A percentile compares a stretch with the other conserved stretches of the same genome.
These are phyloP conservation scores for Megathymus violae DNA, from an alignment of 1,140 invertebrate species.

Conservation along the genomic window DNA sequence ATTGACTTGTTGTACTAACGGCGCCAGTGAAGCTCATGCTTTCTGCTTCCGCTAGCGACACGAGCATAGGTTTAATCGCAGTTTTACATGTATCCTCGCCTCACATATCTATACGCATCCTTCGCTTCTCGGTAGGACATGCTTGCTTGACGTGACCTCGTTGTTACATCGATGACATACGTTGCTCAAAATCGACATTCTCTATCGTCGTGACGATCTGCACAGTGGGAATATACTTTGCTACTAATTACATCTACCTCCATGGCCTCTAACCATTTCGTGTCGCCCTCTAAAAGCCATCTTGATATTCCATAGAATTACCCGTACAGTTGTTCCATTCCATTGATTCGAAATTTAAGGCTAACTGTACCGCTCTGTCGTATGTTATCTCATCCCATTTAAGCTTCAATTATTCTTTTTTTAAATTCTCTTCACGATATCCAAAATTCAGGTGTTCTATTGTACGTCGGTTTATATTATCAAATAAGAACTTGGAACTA, in stretches of 20 bases:
- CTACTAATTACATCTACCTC: constrained; percentile 41
- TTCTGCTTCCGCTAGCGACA: not conserved
- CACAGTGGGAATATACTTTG: constrained; percentile 37
- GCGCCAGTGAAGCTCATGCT: constrained; percentile 3
- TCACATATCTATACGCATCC: constrained; percentile 21
- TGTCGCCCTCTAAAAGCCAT: constrained; percentile 27
- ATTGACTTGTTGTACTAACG: not conserved
- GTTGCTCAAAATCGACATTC: constrained; percentile 39
- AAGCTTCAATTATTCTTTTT: constrained; percentile 41
- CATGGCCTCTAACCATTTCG: constrained; percentile 36
- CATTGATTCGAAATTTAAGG: not conserved
- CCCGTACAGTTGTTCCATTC: not conserved
- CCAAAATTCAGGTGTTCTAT: constrained; percentile 40
- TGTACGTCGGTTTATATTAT: constrained; percentile 14
- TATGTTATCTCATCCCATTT: constrained; percentile 11
- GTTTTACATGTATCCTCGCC: not conserved
- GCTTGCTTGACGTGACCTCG: constrained; percentile 39
- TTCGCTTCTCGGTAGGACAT: constrained; percentile 29
- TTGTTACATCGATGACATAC: constrained; percentile 41
- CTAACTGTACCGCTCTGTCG: not conserved
- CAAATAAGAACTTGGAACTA: constrained; percentile 42
- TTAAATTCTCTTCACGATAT: constrained; percentile 38
- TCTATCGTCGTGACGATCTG: constrained; percentile 25
- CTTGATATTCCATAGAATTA: constrained; percentile 29
- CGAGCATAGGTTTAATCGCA: not conserved